A percentile compares a stretch with the other conserved stretches of the same genome.
These are phyloP conservation scores for Notarius lentiginosus DNA, from an alignment of 2,113 vertebrate genomes.

Conservation along the genomic window DNA sequence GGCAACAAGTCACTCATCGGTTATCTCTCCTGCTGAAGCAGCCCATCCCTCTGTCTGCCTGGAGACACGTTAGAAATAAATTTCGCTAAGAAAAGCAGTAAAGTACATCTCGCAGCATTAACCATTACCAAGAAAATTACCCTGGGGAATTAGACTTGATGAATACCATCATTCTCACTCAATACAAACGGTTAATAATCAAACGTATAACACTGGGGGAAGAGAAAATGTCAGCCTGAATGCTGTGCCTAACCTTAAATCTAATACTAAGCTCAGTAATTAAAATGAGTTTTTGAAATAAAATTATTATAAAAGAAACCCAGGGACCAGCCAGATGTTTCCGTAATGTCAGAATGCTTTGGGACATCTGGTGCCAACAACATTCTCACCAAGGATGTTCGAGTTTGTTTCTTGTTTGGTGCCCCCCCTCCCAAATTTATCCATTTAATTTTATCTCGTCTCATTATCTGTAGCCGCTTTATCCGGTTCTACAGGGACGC, in stretches of 20 bases:
- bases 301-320: not conserved
- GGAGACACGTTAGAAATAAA: not conserved
- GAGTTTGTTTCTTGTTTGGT: no score
- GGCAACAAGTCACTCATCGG: conserved; percentile 4
- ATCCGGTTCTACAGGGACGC: no score
- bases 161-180: not conserved
- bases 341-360: not conserved
- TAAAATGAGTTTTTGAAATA: not conserved
- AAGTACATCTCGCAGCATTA: not conserved
- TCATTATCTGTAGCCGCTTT: no score
- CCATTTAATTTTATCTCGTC: not conserved
- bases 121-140: not conserved
- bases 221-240: not conserved
- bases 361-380: not conserved
- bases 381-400: not conserved
- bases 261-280: not conserved
- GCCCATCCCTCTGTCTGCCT: not conserved
- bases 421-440: no score
- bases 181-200: not conserved
- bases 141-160: no score
- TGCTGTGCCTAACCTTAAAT: not conserved
- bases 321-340: not conserved
- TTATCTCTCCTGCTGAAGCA: not conserved
- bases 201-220: no score
- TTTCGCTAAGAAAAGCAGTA: not conserved